Evolutionary conservation across 1,140 invertebrate genomes (phyloP).

Genomic region (Gonioctena quinquepunctata): DNA sequence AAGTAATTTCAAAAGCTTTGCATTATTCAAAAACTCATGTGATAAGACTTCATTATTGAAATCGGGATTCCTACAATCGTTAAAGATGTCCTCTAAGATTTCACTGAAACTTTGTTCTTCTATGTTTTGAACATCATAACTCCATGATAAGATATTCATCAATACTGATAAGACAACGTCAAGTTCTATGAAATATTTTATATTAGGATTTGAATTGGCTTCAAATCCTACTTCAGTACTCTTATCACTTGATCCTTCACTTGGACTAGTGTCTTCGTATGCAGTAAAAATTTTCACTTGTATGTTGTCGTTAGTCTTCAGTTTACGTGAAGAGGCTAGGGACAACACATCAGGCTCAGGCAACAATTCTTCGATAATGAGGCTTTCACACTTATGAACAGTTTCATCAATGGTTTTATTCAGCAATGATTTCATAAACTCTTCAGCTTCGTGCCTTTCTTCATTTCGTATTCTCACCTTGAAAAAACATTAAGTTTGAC

Average conservation of each 20-base stretch:
- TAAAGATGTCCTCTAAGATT: conserved; percentile 31
- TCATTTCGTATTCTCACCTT: neutral
- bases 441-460: neutral
- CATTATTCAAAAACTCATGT: conserved; percentile 41
- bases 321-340: neutral
- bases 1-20: conserved; percentile 33
- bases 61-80: conserved; percentile 25
- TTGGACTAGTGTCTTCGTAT: neutral
- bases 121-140: conserved; percentile 24
- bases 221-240: conserved; percentile 27
- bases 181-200: conserved; percentile 38
- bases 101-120: conserved; percentile 40
- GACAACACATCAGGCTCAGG: neutral
- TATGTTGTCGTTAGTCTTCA: neutral
- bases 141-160: conserved; percentile 27
- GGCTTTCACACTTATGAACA: conserved; percentile 33
- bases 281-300: neutral
- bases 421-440: neutral
- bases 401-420: conserved; percentile 26
- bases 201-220: neutral
- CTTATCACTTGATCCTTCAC: neutral
- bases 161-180: conserved; percentile 39
- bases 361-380: conserved; percentile 23
- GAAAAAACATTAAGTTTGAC: neutral
- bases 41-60: conserved; percentile 42